phyloP scores from a whole-genome alignment of 2,113 vertebrate genomes.

The Esox niger region DNA sequence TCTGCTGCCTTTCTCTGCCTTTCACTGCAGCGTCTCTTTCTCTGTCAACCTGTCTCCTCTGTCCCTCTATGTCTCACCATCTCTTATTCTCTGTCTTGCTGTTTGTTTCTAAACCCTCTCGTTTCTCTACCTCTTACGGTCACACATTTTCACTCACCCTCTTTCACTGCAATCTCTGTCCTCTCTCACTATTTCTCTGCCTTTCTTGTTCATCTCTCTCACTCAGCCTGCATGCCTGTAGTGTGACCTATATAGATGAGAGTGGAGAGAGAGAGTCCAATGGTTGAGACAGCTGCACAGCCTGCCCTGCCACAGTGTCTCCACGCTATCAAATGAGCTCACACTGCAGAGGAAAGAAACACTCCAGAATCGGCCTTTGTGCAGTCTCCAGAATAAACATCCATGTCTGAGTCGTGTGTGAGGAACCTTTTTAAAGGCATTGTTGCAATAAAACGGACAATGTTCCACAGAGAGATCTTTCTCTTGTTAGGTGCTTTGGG shows the following conservation, averaged over 20 bases:
- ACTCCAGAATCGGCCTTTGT: not conserved
- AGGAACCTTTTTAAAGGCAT: no score
- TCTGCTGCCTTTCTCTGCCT: not conserved
- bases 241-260: slow-evolving; percentile 47
- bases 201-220: no score
- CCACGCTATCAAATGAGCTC: slow-evolving; percentile 10
- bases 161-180: no score
- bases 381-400: not conserved
- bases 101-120: not conserved
- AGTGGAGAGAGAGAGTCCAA: slow-evolving; percentile 18
- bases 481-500: no score
- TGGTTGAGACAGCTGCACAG: slow-evolving; percentile 38
- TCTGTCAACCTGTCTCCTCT: slow-evolving; percentile 8
- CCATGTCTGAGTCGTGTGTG: not conserved
- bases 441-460: no score
- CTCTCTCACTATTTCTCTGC: no score
- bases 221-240: not conserved
- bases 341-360: slow-evolving; percentile 6
- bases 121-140: no score
- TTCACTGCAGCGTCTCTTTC: slow-evolving; percentile 11
- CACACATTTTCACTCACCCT: no score
- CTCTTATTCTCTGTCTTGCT: not conserved
- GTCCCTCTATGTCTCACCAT: slow-evolving; percentile 14
- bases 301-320: not conserved
- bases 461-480: no score